phyloP scores from a whole-genome alignment of 92 coral and sea anemone genomes.

The Ricordea florida region DNA sequence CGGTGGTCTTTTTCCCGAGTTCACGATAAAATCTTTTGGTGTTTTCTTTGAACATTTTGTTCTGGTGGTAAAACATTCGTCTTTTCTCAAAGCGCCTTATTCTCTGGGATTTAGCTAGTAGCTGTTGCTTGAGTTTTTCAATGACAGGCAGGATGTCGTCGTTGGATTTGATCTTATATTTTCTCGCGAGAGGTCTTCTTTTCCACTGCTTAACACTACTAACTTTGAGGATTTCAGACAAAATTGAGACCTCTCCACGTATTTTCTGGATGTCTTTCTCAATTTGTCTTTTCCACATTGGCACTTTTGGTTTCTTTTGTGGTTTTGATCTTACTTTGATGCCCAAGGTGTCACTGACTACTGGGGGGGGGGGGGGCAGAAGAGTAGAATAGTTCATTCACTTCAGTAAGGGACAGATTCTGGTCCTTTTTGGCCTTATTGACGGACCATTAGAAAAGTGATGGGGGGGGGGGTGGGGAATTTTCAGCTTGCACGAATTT shows the following conservation, averaged over 20 bases:
- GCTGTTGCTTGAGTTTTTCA: constrained; percentile 17
- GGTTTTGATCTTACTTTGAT: too few relatives aligned
- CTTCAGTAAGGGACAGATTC: too few relatives aligned
- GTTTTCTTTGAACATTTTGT: constrained; percentile 18
- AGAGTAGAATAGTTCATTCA: too few relatives aligned
- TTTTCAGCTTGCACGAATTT: too few relatives aligned
- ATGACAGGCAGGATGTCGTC: not conserved
- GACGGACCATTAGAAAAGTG: too few relatives aligned
- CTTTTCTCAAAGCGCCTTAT: constrained; percentile 4
- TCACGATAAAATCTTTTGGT: not conserved
- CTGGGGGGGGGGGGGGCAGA: too few relatives aligned
- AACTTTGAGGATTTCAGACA: not conserved
- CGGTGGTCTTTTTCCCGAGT: not conserved
- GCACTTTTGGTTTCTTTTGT: too few relatives aligned
- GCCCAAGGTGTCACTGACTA: too few relatives aligned
- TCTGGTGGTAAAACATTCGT: not conserved
- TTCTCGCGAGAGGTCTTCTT: not conserved
- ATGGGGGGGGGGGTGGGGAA: too few relatives aligned
- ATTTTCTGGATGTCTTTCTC: not conserved
- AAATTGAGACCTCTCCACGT: not conserved
- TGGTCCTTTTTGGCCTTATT: too few relatives aligned
- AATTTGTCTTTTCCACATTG: too few relatives aligned
- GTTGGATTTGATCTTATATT: not conserved
- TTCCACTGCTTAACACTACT: not conserved
- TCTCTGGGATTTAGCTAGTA: not conserved